Evolutionary conservation across 1,140 invertebrate genomes (phyloP).

Genomic region (Lasaia peninsularis): DNA sequence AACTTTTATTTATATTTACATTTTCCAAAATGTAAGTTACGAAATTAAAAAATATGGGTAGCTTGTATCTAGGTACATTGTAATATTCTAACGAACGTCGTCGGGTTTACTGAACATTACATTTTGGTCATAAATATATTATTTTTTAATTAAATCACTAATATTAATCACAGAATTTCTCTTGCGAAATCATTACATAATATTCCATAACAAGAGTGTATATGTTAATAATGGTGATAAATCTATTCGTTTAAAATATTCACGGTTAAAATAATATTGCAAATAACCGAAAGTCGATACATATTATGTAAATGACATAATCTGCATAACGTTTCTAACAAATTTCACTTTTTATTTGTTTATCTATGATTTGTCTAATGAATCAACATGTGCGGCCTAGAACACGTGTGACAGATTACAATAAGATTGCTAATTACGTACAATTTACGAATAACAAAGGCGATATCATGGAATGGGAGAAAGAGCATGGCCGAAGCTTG

Average conservation of each 20-base stretch:
- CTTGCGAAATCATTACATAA: background rate
- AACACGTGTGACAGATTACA: background rate
- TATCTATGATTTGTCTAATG: conserved; percentile 32
- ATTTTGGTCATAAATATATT: too few relatives aligned
- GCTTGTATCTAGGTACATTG: too few relatives aligned
- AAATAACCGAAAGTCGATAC: conserved; percentile 22
- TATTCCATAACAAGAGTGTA: background rate
- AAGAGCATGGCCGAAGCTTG: conserved; percentile 58
- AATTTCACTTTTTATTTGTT: conserved; percentile 31
- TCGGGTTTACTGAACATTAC: too few relatives aligned
- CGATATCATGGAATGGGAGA: conserved; percentile 70
- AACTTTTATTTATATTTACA: too few relatives aligned
- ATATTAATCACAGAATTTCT: background rate
- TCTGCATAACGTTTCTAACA: conserved; percentile 22
- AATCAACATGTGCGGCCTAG: conserved; percentile 22
- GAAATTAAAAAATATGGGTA: too few relatives aligned
- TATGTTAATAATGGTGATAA: background rate
- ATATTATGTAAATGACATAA: conserved; percentile 25
- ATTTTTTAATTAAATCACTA: too few relatives aligned
- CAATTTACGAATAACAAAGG: conserved; percentile 43
- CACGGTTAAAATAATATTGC: conserved; percentile 3
- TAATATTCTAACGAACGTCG: too few relatives aligned
- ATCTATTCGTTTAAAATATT: background rate
- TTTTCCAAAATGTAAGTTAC: too few relatives aligned
- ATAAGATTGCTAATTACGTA: conserved; percentile 40